These are phyloP conservation scores for Alloscopus bannaensis DNA, from an alignment of 2,888 invertebrate genomes.

Conservation along the genomic window DNA sequence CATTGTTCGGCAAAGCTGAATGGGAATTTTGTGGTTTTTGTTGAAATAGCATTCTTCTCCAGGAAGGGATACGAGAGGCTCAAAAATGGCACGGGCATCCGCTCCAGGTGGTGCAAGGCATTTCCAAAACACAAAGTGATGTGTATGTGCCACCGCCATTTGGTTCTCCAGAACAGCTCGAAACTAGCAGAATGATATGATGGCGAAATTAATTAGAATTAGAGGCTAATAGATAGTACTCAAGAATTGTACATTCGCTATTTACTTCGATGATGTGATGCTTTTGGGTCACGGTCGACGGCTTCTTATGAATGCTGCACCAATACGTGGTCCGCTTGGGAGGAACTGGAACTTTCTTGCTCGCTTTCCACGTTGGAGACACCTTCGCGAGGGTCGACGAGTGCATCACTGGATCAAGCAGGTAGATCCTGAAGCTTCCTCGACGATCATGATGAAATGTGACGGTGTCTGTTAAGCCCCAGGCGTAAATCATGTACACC, in stretches of 20 bases:
- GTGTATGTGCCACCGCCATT: slow-evolving; percentile 46
- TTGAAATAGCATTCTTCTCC: slow-evolving; percentile 57
- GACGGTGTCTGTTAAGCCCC: slow-evolving; percentile 12
- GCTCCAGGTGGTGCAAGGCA: slow-evolving; percentile 52
- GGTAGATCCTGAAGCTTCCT: slow-evolving; percentile 33
- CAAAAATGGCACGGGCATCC: slow-evolving; percentile 43
- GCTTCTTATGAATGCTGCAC: slow-evolving; percentile 47
- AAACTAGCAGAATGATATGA: slow-evolving; percentile 42
- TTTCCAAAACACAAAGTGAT: slow-evolving; percentile 50
- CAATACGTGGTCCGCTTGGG: slow-evolving; percentile 43
- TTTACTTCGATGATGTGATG: slow-evolving; percentile 53
- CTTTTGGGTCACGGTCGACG: slow-evolving; percentile 16
- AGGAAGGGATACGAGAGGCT: slow-evolving; percentile 13
- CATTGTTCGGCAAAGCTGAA: slow-evolving; percentile 39
- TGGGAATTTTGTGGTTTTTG: slow-evolving; percentile 36
- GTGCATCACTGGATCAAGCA: slow-evolving; percentile 46
- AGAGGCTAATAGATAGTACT: no score
- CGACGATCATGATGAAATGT: slow-evolving; percentile 38
- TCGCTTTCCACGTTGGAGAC: slow-evolving; percentile 28
- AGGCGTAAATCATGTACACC: not conserved
- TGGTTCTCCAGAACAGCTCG: slow-evolving; percentile 27
- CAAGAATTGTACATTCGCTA: no score
- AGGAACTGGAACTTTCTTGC: slow-evolving; percentile 18
- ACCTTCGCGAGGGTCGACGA: not conserved
- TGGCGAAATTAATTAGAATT: no score